Evolutionary conservation across 2,888 invertebrate genomes (phyloP).

Genomic region (Anarsia innoxiella): DNA sequence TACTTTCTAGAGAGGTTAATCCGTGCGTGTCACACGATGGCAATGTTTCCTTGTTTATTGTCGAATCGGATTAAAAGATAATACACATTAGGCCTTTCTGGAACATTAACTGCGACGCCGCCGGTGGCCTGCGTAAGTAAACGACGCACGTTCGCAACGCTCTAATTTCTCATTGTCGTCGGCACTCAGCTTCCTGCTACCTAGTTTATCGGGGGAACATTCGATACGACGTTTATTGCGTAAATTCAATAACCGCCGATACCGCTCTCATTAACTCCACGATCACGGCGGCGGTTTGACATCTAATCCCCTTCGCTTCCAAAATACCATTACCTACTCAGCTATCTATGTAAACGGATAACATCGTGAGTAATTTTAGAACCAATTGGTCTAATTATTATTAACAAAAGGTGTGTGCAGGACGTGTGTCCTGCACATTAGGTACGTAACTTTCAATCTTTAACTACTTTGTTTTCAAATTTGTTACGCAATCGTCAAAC

Average conservation of each 20-base stretch:
- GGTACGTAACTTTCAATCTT: no score
- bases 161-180: constrained; percentile 47
- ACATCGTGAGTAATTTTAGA: no score
- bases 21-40: neutral
- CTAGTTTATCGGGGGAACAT: constrained; percentile 11
- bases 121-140: constrained; percentile 40
- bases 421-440: no score
- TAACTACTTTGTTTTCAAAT: no score
- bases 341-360: no score
- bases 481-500: no score
- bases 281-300: no score
- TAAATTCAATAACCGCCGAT: constrained; percentile 1
- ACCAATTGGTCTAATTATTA: no score
- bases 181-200: no score
- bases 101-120: constrained; percentile 48
- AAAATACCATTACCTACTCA: no score
- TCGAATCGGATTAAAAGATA: constrained; percentile 52
- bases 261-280: neutral
- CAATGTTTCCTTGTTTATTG: constrained; percentile 43
- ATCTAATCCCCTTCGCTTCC: no score
- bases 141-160: constrained; percentile 39
- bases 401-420: no score
- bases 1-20: neutral
- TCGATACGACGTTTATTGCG: constrained; percentile 17
- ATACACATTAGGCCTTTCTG: constrained; percentile 49